These are phyloP conservation scores for Allophyes oxyacanthae DNA, from an alignment of 2,888 invertebrate genomes.

Conservation along the genomic window DNA sequence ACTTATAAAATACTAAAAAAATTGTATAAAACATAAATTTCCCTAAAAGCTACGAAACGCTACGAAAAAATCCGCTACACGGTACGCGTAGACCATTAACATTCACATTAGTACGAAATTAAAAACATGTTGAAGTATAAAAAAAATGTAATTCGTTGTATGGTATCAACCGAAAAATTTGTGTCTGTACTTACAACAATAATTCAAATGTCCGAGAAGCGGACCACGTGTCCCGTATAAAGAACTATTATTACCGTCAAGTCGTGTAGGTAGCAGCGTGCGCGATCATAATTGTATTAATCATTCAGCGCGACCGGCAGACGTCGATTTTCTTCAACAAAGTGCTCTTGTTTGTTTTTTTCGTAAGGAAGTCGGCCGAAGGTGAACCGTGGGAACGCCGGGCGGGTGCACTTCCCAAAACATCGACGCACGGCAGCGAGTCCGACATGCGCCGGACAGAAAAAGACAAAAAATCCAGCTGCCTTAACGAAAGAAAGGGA, in stretches of 20 bases:
- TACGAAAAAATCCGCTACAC: conserved; percentile 44
- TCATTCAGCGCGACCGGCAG: conserved; percentile 88
- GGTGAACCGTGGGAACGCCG: conserved; percentile 89
- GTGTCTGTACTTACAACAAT: conserved; percentile 55
- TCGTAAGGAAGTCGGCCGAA: conserved; percentile 89
- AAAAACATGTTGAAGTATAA: conserved; percentile 40
- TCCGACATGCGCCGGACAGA: conserved; percentile 83
- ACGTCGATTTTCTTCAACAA: conserved; percentile 89
- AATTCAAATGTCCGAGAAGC: conserved; percentile 57
- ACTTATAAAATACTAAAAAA: too few species aligned
- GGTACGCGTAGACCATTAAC: conserved; percentile 35
- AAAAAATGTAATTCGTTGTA: conserved; percentile 56
- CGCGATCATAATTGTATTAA: conserved; percentile 89
- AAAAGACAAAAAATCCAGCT: conserved; percentile 65
- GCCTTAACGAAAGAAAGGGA: conserved; percentile 62
- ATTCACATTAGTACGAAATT: conserved; percentile 30
- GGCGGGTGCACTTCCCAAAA: conserved; percentile 90
- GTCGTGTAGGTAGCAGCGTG: conserved; percentile 84
- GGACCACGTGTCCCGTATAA: conserved; percentile 86
- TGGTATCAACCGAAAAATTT: conserved; percentile 65
- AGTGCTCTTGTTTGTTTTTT: conserved; percentile 89
- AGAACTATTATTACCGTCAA: conserved; percentile 83
- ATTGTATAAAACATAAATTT: conserved; percentile 19
- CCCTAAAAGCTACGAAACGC: conserved; percentile 40
- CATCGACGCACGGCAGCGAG: conserved; percentile 89